These are phyloP conservation scores for Rhineura floridana DNA, from an alignment of 2,113 vertebrate genomes.

Conservation along the genomic window DNA sequence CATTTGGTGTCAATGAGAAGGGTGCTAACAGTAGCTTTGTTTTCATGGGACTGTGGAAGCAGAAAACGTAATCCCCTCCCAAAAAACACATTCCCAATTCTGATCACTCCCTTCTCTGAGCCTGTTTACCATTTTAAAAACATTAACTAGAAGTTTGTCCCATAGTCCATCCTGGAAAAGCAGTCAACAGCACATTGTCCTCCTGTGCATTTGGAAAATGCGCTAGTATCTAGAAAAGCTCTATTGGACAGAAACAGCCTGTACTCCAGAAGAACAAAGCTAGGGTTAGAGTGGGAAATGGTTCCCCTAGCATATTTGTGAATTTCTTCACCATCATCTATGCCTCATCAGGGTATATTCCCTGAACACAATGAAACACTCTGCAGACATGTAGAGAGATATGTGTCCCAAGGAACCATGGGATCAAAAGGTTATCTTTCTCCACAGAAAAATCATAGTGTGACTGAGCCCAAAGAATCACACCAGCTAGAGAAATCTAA, in stretches of 20 bases:
- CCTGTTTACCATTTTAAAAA: no score
- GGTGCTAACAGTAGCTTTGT: background rate
- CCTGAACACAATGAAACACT: background rate
- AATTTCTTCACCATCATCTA: background rate
- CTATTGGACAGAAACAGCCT: background rate
- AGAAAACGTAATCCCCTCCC: background rate
- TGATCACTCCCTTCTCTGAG: no score
- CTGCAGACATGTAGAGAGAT: background rate
- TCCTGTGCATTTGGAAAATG: background rate
- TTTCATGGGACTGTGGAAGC: background rate
- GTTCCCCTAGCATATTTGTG: background rate
- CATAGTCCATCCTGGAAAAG: background rate
- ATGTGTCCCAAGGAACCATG: background rate
- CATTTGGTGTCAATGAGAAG: background rate
- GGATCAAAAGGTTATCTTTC: background rate
- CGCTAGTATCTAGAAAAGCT: background rate
- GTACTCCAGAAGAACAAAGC: background rate
- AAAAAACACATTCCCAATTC: background rate
- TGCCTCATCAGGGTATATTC: background rate
- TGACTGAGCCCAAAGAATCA: background rate
- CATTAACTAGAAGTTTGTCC: background rate
- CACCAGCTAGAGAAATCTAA: slow-evolving; percentile 17
- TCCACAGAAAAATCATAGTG: background rate
- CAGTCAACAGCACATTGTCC: background rate
- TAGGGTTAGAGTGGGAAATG: background rate